Conservation (phyloP, 2,113 vertebrate genomes). For the Sclerurus mexicanus region DNA sequence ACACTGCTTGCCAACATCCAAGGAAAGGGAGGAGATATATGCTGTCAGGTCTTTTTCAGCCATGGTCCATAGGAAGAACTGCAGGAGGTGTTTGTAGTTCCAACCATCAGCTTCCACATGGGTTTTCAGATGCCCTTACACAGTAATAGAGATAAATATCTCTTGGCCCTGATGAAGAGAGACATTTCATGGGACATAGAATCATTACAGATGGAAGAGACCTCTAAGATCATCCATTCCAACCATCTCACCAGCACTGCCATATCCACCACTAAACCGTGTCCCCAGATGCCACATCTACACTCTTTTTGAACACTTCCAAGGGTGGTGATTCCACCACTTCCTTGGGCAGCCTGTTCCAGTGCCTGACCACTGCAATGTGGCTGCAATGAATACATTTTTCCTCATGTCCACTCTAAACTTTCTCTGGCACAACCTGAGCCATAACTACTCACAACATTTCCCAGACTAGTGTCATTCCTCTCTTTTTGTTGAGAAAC, state of each 20-base stretch:
- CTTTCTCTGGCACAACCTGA: not conserved
- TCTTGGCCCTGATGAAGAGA: not conserved
- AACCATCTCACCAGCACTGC: not conserved
- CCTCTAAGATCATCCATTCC: not conserved
- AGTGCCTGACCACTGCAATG: not conserved
- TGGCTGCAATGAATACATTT: not conserved
- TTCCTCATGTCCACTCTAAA: not conserved
- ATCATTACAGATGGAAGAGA: not conserved
- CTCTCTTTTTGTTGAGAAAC: not conserved
- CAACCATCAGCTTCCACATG: not conserved
- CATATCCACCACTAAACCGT: not conserved
- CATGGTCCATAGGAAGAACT: not conserved
- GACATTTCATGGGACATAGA: not conserved
- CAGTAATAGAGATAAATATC: not conserved
- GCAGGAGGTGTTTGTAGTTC: not conserved
- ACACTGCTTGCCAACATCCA: not conserved
- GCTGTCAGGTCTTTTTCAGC: not conserved
- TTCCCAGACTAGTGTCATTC: not conserved
- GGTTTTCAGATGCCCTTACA: not conserved
- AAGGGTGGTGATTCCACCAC: not conserved
- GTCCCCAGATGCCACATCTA: not conserved
- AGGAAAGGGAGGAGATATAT: not conserved
- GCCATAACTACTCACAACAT: not conserved
- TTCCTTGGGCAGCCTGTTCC: not conserved
- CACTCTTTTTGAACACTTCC: accelerated